phyloP scores from a whole-genome alignment of 2,113 vertebrate genomes.

The Dunckerocampus dactyliophorus region DNA sequence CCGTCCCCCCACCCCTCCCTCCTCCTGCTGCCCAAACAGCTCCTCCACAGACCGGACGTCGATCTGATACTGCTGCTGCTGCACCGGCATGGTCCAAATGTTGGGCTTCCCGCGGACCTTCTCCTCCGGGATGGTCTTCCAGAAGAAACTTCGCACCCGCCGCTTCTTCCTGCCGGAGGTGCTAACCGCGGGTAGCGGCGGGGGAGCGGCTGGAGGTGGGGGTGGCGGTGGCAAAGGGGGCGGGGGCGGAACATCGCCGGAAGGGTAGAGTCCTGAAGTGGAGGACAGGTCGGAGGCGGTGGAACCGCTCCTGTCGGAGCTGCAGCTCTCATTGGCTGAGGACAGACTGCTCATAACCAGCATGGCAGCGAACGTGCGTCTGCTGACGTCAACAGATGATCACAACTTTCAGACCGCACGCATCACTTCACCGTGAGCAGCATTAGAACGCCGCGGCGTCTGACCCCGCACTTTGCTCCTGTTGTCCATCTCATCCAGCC shows the following conservation, averaged over 20 bases:
- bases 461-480: slow-evolving; percentile 20
- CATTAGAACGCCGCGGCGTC: slow-evolving; percentile 6
- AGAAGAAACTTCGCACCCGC: slow-evolving; percentile 90
- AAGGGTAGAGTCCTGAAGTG: slow-evolving; percentile 31
- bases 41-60: slow-evolving; percentile 91
- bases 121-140: slow-evolving; percentile 96
- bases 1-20: slow-evolving; percentile 33
- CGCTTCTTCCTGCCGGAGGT: slow-evolving; percentile 76
- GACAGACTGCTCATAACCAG: slow-evolving; percentile 91
- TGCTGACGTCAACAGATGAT: slow-evolving; percentile 30
- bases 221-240: slow-evolving; percentile 48
- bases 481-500: slow-evolving; percentile 41
- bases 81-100: slow-evolving; percentile 90
- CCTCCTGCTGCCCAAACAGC: slow-evolving; percentile 94
- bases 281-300: slow-evolving; percentile 65
- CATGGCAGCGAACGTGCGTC: slow-evolving; percentile 67
- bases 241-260: slow-evolving; percentile 32
- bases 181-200: slow-evolving; percentile 68
- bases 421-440: slow-evolving; percentile 6
- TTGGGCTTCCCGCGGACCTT: slow-evolving; percentile 92
- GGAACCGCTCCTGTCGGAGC: slow-evolving; percentile 63
- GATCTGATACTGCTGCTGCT: slow-evolving; percentile 88
- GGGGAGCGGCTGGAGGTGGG: slow-evolving; percentile 66
- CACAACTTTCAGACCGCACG: neutral
- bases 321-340: slow-evolving; percentile 79